Evolutionary conservation across 2,888 invertebrate species (phyloP).

Genomic region (Mallateleia sp.): DNA sequence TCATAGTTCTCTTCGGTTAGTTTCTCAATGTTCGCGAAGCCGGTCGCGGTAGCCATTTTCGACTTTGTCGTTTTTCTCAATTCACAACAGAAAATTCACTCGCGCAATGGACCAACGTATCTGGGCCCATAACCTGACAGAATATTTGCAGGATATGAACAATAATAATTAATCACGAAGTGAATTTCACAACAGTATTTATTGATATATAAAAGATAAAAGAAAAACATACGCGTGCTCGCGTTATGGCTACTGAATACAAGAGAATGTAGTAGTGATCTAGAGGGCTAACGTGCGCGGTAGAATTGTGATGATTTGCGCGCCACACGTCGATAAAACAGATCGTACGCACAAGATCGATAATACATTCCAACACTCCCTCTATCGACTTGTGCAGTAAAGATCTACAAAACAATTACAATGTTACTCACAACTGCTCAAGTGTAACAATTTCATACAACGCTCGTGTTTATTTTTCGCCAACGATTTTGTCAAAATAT

Average conservation of each 20-base stretch:
- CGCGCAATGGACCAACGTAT: background rate
- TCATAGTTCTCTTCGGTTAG: background rate
- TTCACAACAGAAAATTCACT: conserved; percentile 15
- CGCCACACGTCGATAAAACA: no score
- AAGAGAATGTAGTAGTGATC: no score
- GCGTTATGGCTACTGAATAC: background rate
- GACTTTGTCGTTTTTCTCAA: background rate
- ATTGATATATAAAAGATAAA: no score
- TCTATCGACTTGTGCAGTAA: conserved; percentile 17
- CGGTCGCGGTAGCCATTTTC: conserved; percentile 37
- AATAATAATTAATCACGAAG: background rate
- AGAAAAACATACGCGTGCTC: no score
- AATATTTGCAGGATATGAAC: background rate
- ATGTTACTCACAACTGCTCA: background rate
- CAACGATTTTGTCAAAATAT: conserved; percentile 31
- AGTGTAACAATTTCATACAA: conserved; percentile 18
- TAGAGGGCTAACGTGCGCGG: no score
- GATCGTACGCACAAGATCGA: background rate
- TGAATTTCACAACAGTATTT: background rate
- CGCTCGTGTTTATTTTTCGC: conserved; percentile 29
- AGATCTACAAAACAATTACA: background rate
- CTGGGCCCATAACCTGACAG: conserved; percentile 5
- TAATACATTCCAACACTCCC: conserved; percentile 24
- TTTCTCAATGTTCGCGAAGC: background rate
- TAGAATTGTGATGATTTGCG: no score